phyloP scores from a whole-genome alignment of 2,888 invertebrate genomes.

The Catocala fraxini region DNA sequence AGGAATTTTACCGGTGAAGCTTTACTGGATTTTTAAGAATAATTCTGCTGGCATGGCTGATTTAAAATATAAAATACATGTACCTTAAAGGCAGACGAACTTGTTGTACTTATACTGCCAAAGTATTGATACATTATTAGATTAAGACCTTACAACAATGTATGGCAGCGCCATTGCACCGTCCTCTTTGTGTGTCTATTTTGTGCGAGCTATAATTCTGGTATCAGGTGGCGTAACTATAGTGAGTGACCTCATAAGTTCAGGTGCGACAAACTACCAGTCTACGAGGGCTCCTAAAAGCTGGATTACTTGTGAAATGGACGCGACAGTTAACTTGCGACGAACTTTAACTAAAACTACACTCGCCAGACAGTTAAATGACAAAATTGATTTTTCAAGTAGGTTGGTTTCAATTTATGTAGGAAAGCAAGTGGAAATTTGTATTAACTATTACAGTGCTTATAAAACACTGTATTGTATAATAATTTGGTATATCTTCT shows the following conservation, averaged over 20 bases:
- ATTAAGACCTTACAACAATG: too few relatives aligned
- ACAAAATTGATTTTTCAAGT: background rate
- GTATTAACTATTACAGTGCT: too few relatives aligned
- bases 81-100: too few relatives aligned
- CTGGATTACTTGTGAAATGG: constrained; percentile 34
- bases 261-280: constrained; percentile 40
- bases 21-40: background rate
- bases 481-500: too few relatives aligned
- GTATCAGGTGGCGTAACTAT: constrained; percentile 32
- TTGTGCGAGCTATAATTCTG: background rate
- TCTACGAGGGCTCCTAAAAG: constrained; percentile 22
- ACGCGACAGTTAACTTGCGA: constrained; percentile 18
- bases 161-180: too few relatives aligned
- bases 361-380: background rate
- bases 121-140: too few relatives aligned
- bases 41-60: background rate
- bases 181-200: background rate
- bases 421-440: too few relatives aligned
- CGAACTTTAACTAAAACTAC: constrained; percentile 2
- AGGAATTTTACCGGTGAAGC: background rate
- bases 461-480: too few relatives aligned
- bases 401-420: too few relatives aligned
- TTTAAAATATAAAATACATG: too few relatives aligned
- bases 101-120: too few relatives aligned
- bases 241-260: constrained; percentile 32